Base-by-base conservation (phyloP, 2,797 vertebrate genomes). In the Chromis chromis region DNA sequence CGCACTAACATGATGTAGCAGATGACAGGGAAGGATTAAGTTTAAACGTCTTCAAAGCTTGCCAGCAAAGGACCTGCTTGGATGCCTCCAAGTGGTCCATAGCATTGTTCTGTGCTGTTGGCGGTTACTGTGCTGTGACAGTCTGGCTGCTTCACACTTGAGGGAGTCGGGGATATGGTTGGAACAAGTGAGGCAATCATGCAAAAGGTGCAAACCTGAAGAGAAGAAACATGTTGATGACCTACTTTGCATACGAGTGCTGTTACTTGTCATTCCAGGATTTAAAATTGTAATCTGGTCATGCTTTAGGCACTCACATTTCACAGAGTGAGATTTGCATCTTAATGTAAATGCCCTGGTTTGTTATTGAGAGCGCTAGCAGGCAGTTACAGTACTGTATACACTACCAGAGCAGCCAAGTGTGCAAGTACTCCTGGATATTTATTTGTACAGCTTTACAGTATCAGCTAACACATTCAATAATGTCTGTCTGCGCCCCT, bases 81-180 rank as follows among this genome's bases (percentile, higher is more conserved):
- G 76, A 78, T 78, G 85, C 76, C 80, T 84, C 39, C 79, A 81
- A 87, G 83, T 91, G 86, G 79, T 70, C 86, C 81, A 40, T 86
- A 44, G 75, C 84, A 13, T 70, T 81, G 76, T 78, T 89, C 83
- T 86, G 83, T 83, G 87, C 79, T 77, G 83, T 78, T 89, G 70
- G 83, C 62, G 50, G 73, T 91, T 77, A 84, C 79, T 82, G 80
- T 85, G 65, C 81, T 87, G 86, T 90, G 86, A 91, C 84, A 55
- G 76, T 78, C 77, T 74, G 82, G 79, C 89, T 87, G 85, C 60
- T 82, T 76, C 75, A 81, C 85, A 83, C 79, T 58, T 85, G 76
- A 89, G 56, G 57, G 66, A 84, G 53, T 60, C 8, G 55, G 69
- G 71, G 70, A 79, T 66, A 46, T 58, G 70, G 65, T 66, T 57